Conservation (phyloP, 1,140 invertebrate genomes). For the Aphaenogaster floridana region DNA sequence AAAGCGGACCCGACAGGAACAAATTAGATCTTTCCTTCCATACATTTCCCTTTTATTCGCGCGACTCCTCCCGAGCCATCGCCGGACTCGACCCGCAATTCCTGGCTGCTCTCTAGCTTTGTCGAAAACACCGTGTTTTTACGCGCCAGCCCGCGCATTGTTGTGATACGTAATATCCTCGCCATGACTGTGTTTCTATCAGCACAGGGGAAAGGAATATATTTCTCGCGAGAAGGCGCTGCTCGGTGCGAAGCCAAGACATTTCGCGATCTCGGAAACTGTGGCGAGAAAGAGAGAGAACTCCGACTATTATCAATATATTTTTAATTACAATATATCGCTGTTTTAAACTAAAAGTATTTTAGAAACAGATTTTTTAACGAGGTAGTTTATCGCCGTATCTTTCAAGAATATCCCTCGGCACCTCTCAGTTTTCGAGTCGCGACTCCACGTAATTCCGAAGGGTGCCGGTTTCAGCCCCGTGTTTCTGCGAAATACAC, state of each 20-base stretch:
- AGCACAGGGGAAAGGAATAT: constrained; percentile 18
- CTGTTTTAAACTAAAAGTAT: not conserved
- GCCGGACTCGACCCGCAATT: constrained; percentile 52
- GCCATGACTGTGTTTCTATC: constrained; percentile 49
- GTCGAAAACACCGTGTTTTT: constrained; percentile 38
- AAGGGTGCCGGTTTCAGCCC: constrained; percentile 69
- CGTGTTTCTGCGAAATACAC: constrained; percentile 66
- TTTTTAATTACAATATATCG: not conserved
- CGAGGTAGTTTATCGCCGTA: constrained; percentile 56
- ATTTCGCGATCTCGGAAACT: not conserved
- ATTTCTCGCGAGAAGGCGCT: constrained; percentile 5
- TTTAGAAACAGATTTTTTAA: not conserved
- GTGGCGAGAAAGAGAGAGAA: not conserved
- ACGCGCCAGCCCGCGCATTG: constrained; percentile 36
- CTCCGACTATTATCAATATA: not conserved
- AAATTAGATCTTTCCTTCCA: constrained; percentile 87
- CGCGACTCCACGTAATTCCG: constrained; percentile 65
- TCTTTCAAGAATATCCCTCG: constrained; percentile 62
- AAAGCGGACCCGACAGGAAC: constrained; percentile 86
- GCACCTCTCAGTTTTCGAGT: constrained; percentile 65
- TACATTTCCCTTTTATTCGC: constrained; percentile 87
- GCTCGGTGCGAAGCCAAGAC: constrained; percentile 28
- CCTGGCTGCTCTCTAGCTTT: constrained; percentile 40
- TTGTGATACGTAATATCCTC: constrained; percentile 61
- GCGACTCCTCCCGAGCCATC: constrained; percentile 68